These are phyloP conservation scores for Podarcis cretensis DNA, from an alignment of 2,113 vertebrate genomes.

Conservation along the genomic window DNA sequence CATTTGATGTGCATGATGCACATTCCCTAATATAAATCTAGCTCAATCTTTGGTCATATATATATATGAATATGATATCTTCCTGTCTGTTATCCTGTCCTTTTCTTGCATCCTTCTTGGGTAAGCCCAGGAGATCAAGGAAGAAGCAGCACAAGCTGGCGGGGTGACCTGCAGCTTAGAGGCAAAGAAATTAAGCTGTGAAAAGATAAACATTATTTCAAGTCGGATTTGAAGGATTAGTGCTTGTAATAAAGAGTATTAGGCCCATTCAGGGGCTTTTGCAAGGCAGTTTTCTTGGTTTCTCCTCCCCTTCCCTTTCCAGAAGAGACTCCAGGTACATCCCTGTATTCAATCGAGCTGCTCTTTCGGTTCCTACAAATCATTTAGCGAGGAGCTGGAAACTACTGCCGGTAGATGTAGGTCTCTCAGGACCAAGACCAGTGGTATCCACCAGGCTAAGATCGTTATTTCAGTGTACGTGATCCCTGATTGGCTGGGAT, in stretches of 20 bases:
- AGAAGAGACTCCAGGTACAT: slow-evolving; percentile 33
- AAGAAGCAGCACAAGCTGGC: slow-evolving; percentile 34
- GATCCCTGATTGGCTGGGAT: not conserved
- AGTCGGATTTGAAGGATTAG: slow-evolving; percentile 87
- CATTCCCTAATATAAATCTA: not conserved
- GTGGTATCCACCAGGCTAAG: not conserved
- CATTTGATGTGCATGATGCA: not conserved
- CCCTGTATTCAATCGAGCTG: not conserved
- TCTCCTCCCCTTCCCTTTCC: slow-evolving; percentile 17
- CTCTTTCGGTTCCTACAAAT: not conserved
- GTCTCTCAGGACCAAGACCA: too few relatives aligned
- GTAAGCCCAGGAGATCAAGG: slow-evolving; percentile 42
- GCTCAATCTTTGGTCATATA: not conserved
- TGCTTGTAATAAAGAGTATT: slow-evolving; percentile 85
- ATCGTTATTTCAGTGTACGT: not conserved
- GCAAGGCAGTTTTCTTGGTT: slow-evolving; percentile 61
- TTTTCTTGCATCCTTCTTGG: not conserved
- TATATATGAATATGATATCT: not conserved
- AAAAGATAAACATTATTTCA: slow-evolving; percentile 87
- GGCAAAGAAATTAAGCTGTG: slow-evolving; percentile 78
- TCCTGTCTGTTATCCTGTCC: not conserved
- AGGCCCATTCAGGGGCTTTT: slow-evolving; percentile 74
- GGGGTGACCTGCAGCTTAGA: slow-evolving; percentile 75
- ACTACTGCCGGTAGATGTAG: not conserved
- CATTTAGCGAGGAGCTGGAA: not conserved